Conservation (phyloP, 2,113 vertebrate genomes). For the Phrynosoma platyrhinos region DNA sequence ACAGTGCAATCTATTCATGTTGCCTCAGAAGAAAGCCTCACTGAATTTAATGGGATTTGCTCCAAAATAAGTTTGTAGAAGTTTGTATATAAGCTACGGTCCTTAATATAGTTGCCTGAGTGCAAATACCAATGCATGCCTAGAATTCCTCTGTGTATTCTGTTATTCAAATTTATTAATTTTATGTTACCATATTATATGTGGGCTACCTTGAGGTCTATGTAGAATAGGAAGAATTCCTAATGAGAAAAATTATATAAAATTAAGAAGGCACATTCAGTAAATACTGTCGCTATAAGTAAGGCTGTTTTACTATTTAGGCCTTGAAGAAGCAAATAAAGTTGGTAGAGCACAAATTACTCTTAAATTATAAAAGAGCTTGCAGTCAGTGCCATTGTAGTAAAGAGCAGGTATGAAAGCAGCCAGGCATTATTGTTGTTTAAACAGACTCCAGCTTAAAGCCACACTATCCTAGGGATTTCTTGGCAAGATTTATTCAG, state of each 20-base stretch:
- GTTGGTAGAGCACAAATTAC: not conserved
- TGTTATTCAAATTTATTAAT: not conserved
- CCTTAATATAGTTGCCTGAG: not conserved
- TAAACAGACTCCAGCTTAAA: too few relatives aligned
- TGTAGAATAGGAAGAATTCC: too few relatives aligned
- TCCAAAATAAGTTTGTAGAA: not conserved
- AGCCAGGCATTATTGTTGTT: not conserved
- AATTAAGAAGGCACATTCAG: too few relatives aligned
- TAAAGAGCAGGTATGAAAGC: not conserved
- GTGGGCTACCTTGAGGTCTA: too few relatives aligned
- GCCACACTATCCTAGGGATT: too few relatives aligned
- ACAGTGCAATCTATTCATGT: not conserved
- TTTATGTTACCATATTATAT: not conserved
- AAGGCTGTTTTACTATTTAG: not conserved
- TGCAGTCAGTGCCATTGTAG: not conserved
- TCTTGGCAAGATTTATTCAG: slow-evolving; percentile 1
- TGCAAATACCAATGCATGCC: not conserved
- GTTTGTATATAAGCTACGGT: not conserved
- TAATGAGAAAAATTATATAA: too few relatives aligned
- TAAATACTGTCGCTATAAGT: not conserved
- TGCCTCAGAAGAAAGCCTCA: not conserved
- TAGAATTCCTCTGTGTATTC: not conserved
- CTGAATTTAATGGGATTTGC: not conserved
- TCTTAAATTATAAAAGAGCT: not conserved
- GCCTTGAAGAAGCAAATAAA: not conserved